Base-by-base conservation (phyloP, 1,140 invertebrate genomes). In the Calosoma granatense region DNA sequence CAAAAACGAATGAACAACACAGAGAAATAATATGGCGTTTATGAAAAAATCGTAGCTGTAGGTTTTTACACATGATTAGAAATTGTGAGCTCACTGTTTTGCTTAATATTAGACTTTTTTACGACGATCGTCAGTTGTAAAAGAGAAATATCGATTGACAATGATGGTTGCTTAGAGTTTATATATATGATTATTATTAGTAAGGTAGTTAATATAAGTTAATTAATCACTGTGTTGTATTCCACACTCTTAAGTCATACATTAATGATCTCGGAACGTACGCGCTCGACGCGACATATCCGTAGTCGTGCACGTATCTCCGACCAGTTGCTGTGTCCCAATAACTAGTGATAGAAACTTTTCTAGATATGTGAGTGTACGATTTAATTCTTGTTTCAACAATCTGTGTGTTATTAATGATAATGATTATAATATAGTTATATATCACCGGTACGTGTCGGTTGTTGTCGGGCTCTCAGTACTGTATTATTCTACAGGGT, bases 261-360 rank as follows among this genome's bases (percentile, higher is more conserved):
- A 11, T 47, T 47, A 30, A 12, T 47, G 41, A 47, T 47, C 41
- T 47, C 41, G 41, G 41, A 47, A 4, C 3, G 15, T 47, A 9
- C 41, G 41, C 3, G 17, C 41, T 47, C 3, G 15, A 9, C 41
- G n/a, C n/a, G n/a, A n/a, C n/a, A n/a, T n/a, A n/a, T n/a, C n/a
- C n/a, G n/a, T n/a, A n/a, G 15, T 11, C 6, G 15, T 12, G 41
- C 41, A 12, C 41, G 41, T 9, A 3, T 17, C 9, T 47, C 21
- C 21, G 53, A 22, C n/a, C 23, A 64, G 58, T 69, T 69, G 69
- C 69, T 71, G 68, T 71, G 68, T 67, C 69, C 69, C 67, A 71
- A 69, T 71, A 70, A 69, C 63, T 70, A 70, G 65, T 67, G 63
- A 67, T 47, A 47, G 26, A 36, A 36, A 6, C 6, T n/a, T n/a